Evolutionary conservation across 2,888 invertebrate species (phyloP).

Genomic region (Platycheirus albimanus): DNA sequence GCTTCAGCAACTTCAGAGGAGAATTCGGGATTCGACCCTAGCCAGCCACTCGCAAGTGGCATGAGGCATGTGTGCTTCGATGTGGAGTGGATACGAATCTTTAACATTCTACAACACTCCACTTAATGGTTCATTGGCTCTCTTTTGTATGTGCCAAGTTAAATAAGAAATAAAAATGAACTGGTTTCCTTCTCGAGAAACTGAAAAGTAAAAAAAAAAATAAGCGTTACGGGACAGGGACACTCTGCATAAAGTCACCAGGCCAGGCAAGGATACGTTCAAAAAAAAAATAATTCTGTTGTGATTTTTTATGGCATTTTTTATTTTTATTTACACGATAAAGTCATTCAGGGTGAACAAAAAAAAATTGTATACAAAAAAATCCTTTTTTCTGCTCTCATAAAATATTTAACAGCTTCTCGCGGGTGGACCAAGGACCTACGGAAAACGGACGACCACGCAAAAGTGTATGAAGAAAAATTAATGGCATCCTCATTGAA

Average conservation of each 20-base stretch:
- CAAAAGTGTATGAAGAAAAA: constrained; percentile 20
- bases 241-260: constrained; percentile 59
- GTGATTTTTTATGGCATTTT: constrained; percentile 22
- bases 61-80: not conserved
- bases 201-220: constrained; percentile 1
- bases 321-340: constrained; percentile 31
- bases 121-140: constrained; percentile 70
- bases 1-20: no score
- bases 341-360: constrained; percentile 37
- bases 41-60: no score
- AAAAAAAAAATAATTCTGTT: constrained; percentile 15
- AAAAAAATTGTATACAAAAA: constrained; percentile 41
- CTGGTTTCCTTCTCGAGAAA: constrained; percentile 42
- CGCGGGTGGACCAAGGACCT: not conserved
- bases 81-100: constrained; percentile 31
- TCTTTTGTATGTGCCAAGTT: constrained; percentile 19
- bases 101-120: constrained; percentile 36
- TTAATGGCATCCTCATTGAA: constrained; percentile 61
- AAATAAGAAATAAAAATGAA: constrained; percentile 58
- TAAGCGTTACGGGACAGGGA: not conserved
- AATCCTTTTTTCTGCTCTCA: constrained; percentile 39
- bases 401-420: constrained; percentile 53
- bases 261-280: not conserved
- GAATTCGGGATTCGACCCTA: constrained; percentile 23
- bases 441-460: not conserved